phyloP scores from a whole-genome alignment of 2,797 vertebrate species.

The Acropternis orthonyx region DNA sequence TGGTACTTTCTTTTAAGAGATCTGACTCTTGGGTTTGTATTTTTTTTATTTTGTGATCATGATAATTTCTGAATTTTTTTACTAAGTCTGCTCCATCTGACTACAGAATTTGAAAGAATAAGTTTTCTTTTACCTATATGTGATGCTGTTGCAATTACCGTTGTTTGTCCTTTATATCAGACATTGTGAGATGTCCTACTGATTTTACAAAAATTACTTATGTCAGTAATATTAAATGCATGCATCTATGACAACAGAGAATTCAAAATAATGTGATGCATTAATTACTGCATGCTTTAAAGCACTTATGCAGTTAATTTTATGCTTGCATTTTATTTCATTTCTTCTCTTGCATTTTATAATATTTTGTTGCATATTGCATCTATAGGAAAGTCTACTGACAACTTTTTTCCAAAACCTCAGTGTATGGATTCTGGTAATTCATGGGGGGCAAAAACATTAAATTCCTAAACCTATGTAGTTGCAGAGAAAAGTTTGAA shows the following conservation, averaged over 20 bases:
- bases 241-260: neutral
- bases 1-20: neutral
- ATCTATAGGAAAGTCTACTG: neutral
- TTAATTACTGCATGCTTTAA: neutral
- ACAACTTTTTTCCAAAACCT: neutral
- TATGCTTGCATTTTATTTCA: neutral
- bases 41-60: neutral
- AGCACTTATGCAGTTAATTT: neutral
- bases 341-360: neutral
- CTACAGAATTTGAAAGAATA: neutral
- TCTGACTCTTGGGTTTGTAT: fast-evolving
- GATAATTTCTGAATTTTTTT: neutral
- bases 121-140: neutral
- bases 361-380: neutral
- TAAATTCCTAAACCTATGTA: neutral
- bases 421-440: neutral
- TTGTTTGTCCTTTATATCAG: neutral
- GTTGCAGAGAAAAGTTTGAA: neutral
- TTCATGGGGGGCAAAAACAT: neutral
- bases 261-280: neutral
- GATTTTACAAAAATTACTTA: neutral
- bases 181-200: neutral
- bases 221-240: neutral
- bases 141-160: neutral
- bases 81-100: neutral